Evolutionary conservation across 2,888 invertebrate genomes (phyloP), one percentile per base, ranked within the genome.

Genomic region (Hydriomena furcata): DNA sequence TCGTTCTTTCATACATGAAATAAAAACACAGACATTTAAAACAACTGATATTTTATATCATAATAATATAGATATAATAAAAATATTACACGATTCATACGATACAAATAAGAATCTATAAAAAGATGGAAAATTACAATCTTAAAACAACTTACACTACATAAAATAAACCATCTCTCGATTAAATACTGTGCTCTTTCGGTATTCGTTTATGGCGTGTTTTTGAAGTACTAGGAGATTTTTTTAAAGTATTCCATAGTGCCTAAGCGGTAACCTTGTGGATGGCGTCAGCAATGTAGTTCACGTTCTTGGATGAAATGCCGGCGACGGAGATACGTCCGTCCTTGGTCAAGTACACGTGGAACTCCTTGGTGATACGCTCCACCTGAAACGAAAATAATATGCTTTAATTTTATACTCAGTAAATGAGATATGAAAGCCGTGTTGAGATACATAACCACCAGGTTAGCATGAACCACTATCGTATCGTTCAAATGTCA

Each of bases 251-350:
- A 57, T 55, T 65, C 52, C 64, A 65, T 10, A 55, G 59, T 62
- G 57, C 65, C 91, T 92, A 95, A 66, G 96, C 95, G 7, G 98
- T 96, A 58, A 98, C 98, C 84, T 95, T 92, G 82, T 99, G 98
- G 65, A 99, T 97, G 51, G 96, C 97, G 58, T 96, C 92, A 1
- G 99, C 99, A 55, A 99, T 90, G 80, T 99, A 98, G 58, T 94
- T 94, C 0, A 99, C 98, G 88, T 99, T 99, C 78, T 96, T 95
- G 1, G 98, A 96, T 0, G 97, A 95, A 4, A 99, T 94, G 43
- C 99, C 99, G 46, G 99, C 99, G 91, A 99, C 96, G 2, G 99
- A 99, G 82, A 99, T 98, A 66, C 99, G 95, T 0, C 99, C 99
- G 84, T 99, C 99, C 83, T 97, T 98, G 0, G 99, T 99, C 61